A percentile compares a stretch with the other conserved stretches of the same genome.
Evolutionary conservation across 2,797 vertebrate genomes (phyloP).

Genomic region (Sebastes kiyomatsui): DNA sequence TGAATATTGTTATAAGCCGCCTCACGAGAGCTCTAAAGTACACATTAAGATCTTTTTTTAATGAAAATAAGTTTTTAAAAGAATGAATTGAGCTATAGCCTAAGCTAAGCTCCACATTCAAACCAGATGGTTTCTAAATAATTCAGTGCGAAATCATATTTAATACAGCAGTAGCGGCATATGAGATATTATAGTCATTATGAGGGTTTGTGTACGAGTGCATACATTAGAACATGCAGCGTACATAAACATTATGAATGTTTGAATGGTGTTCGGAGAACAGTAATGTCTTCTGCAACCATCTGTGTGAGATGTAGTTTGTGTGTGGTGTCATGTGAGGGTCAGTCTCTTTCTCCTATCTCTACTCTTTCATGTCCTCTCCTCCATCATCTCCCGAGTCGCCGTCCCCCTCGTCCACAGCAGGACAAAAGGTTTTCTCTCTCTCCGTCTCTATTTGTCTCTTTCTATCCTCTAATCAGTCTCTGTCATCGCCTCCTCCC

Average conservation of each 20-base stretch:
- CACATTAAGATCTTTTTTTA: background rate
- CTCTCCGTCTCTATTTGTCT: constrained; percentile 4
- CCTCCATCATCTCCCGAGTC: constrained; percentile 10
- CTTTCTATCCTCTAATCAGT: constrained; percentile 33
- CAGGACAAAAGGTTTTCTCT: constrained; percentile 16
- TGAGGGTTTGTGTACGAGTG: background rate
- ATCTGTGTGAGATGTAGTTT: background rate
- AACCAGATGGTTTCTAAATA: constrained; percentile 36
- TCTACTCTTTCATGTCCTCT: background rate
- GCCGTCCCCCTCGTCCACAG: background rate
- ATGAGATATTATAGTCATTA: background rate
- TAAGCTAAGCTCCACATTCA: background rate
- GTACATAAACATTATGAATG: constrained; percentile 13
- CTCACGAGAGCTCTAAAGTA: background rate
- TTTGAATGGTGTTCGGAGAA: background rate
- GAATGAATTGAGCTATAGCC: background rate
- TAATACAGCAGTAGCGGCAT: background rate
- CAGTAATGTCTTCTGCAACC: background rate
- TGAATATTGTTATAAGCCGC: background rate
- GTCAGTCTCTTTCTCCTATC: background rate
- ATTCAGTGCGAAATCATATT: constrained; percentile 32
- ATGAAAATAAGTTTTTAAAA: background rate
- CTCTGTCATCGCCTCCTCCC: constrained; percentile 24
- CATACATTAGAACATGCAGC: background rate
- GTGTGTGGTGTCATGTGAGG: background rate